Conservation (phyloP, 2,797 vertebrate species). For the Semotilus atromaculatus region DNA sequence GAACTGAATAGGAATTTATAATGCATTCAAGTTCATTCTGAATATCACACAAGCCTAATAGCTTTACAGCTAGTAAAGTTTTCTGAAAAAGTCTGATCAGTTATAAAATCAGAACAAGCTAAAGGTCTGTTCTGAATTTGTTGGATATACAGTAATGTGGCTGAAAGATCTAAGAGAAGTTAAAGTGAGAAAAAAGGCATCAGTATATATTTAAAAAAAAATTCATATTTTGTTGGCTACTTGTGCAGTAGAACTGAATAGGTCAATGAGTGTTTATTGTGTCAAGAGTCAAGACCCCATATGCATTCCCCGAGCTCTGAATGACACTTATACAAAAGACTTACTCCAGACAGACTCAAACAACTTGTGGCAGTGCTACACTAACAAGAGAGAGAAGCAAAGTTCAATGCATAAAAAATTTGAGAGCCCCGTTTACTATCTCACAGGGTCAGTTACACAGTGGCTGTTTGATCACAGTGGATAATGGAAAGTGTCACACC, state of each 20-base stretch:
- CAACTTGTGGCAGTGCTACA: background rate
- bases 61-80: background rate
- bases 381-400: background rate
- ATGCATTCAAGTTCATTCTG: no score
- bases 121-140: background rate
- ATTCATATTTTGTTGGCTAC: background rate
- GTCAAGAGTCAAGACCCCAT: slow-evolving; percentile 1
- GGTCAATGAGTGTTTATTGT: background rate
- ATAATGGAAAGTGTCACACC: background rate
- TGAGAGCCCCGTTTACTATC: background rate
- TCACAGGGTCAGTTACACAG: background rate
- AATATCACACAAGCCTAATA: no score
- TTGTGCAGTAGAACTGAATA: background rate
- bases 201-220: background rate
- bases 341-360: background rate
- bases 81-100: no score
- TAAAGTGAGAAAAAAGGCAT: background rate
- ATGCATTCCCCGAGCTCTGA: background rate
- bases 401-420: background rate
- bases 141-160: background rate
- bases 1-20: no score
- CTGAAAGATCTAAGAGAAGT: background rate
- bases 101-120: background rate
- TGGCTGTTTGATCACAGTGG: background rate
- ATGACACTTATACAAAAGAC: background rate